phyloP scores from a whole-genome alignment of 2,113 vertebrate species.

The Ciconia maguari region DNA sequence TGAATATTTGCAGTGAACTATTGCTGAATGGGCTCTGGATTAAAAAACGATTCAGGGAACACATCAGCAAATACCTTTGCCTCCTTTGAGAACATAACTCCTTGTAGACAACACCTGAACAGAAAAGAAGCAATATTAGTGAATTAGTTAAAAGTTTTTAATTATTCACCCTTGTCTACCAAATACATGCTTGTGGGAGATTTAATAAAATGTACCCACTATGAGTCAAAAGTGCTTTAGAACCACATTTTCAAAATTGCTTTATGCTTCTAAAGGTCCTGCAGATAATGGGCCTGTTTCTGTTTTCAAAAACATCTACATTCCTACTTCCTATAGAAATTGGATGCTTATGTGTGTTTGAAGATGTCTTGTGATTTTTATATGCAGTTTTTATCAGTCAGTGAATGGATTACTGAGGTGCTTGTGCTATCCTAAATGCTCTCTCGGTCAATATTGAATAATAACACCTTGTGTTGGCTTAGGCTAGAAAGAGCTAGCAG shows the following conservation, averaged over 20 bases:
- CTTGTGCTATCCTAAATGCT: neutral
- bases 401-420: neutral
- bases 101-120: neutral
- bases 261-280: neutral
- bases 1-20: neutral
- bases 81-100: neutral
- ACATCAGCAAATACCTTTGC: neutral
- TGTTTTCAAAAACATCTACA: neutral
- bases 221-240: neutral
- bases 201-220: neutral
- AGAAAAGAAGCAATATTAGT: neutral
- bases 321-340: neutral
- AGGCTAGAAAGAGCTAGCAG: neutral
- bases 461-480: neutral
- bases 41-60: neutral
- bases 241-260: neutral
- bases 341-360: neutral
- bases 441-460: neutral
- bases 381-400: neutral
- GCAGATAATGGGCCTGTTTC: neutral
- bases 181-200: neutral
- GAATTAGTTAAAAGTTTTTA: neutral
- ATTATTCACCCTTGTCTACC: neutral
- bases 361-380: neutral
- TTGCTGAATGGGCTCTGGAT: neutral